Evolutionary conservation across 30 jellyfish, hydroid and myxozoan species (phyloP).

Genomic region (Rhopilema esculentum): DNA sequence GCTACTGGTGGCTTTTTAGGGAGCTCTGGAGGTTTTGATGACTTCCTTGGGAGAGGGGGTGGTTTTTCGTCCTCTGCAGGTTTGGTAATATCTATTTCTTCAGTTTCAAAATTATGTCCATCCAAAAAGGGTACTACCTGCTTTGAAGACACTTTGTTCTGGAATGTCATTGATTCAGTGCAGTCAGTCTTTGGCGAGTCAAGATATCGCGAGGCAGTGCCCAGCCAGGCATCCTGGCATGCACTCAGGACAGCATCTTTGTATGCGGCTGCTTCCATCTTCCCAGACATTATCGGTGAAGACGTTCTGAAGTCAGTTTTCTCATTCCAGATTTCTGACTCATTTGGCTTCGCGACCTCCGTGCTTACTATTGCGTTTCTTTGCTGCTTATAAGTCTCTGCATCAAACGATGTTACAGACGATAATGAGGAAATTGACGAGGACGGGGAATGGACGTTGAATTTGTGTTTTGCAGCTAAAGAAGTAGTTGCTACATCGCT

Average conservation of each 20-base stretch:
- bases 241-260: slow-evolving; percentile 22
- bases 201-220: slow-evolving; percentile 41
- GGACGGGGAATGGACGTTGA: slow-evolving; percentile 75
- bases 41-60: slow-evolving; percentile 52
- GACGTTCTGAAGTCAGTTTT: slow-evolving; percentile 77
- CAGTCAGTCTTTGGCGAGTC: slow-evolving; percentile 61
- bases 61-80: slow-evolving; percentile 24
- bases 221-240: slow-evolving; percentile 36
- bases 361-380: neutral
- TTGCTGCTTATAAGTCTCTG: slow-evolving; percentile 9
- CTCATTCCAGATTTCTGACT: slow-evolving; percentile 75
- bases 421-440: slow-evolving; percentile 92
- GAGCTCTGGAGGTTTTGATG: slow-evolving; percentile 35
- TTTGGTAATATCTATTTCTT: neutral
- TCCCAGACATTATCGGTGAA: slow-evolving; percentile 48
- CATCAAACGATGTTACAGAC: slow-evolving; percentile 67
- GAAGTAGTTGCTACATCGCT: slow-evolving; percentile 10
- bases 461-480: slow-evolving; percentile 32
- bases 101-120: neutral
- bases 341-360: slow-evolving; percentile 35
- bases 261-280: slow-evolving; percentile 30
- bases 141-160: slow-evolving; percentile 13
- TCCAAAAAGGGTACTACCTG: slow-evolving; percentile 42
- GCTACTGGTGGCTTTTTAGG: slow-evolving; percentile 78
- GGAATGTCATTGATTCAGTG: slow-evolving; percentile 41